These are phyloP conservation scores for Augochlorella aurata DNA, from an alignment of 2,888 invertebrate genomes.

Conservation along the genomic window DNA sequence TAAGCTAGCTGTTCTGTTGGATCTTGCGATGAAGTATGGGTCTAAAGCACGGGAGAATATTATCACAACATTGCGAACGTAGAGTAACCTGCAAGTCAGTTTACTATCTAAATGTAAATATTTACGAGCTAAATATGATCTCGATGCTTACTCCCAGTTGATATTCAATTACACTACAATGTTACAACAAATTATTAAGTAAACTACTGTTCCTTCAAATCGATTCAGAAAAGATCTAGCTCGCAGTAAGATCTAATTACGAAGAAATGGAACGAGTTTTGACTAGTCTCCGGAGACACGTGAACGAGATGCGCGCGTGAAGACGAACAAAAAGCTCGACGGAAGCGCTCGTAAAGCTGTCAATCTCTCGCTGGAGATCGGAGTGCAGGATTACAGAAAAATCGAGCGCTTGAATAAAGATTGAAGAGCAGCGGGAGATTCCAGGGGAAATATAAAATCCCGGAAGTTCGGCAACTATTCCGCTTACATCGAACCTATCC, in stretches of 20 bases:
- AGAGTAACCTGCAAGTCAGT: no score
- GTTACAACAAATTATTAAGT: no score
- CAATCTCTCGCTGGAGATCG: not conserved
- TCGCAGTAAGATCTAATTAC: not conserved
- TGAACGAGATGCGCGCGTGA: not conserved
- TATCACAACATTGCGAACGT: no score
- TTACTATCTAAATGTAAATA: no score
- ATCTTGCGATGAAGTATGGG: no score
- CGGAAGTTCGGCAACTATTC: constrained; percentile 31
- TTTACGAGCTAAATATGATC: no score
- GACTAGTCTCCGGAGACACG: not conserved
- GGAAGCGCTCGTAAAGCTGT: not conserved
- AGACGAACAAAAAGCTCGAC: not conserved
- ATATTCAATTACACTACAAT: no score
- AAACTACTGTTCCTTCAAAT: not conserved
- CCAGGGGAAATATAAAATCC: constrained; percentile 26
- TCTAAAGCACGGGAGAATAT: no score
- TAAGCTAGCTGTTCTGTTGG: no score
- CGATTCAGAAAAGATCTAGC: no score
- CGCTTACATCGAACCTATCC: constrained; percentile 19
- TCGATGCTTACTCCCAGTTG: no score
- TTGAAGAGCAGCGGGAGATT: constrained; percentile 17
- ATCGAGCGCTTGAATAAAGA: constrained; percentile 16
- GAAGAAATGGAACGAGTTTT: not conserved
- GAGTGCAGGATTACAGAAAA: not conserved